Evolutionary conservation across 2,888 invertebrate genomes (phyloP), one percentile per base, ranked within the genome.

Genomic region (Pseudococcus viburni): DNA sequence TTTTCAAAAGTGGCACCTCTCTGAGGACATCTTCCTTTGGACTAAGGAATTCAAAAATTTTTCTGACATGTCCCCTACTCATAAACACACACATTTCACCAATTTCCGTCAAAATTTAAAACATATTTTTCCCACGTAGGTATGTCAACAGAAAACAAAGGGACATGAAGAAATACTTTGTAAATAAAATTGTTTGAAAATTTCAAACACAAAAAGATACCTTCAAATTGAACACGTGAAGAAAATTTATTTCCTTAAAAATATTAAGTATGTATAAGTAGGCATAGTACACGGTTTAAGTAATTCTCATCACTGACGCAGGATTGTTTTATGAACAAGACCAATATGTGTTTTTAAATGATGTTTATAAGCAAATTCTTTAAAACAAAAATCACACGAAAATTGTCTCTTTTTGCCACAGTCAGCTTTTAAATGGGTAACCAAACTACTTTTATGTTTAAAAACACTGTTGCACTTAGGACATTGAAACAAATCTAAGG

Each of bases 381-480:
- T 89, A 0, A 42, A 42, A 84, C 89, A 89, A 80, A 89, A 17
- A 6, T 0, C 17, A 26, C 89, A 89, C n/a, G 6, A 0, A 42
- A 89, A 89, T 55, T 15, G 22, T 22, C 19, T 22, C 17, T 17
- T 22, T 8, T 92, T 92, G 0, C 94, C 94, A 90, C 94, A 94
- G 90, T 94, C 94, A 91, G 94, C 94, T 89, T 93, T 92, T 88
- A 94, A 92, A 90, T 94, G 94, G 84, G 94, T 92, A 90, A 93
- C 94, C 17, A 93, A 91, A 48, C 93, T 93, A 90, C 94, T 93
- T 88, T 89, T 89, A 33, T 87, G 87, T 42, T 89, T 89, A 39
- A 89, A 89, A 22, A 88, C 84, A 4, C 89, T 88, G 33, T 80
- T 80, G 51, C 89, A 89, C 77, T 87, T 64, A 11, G 89, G 89